These are phyloP conservation scores for Lemur catta DNA, from an alignment of 2,797 vertebrate genomes.

Conservation along the genomic window DNA sequence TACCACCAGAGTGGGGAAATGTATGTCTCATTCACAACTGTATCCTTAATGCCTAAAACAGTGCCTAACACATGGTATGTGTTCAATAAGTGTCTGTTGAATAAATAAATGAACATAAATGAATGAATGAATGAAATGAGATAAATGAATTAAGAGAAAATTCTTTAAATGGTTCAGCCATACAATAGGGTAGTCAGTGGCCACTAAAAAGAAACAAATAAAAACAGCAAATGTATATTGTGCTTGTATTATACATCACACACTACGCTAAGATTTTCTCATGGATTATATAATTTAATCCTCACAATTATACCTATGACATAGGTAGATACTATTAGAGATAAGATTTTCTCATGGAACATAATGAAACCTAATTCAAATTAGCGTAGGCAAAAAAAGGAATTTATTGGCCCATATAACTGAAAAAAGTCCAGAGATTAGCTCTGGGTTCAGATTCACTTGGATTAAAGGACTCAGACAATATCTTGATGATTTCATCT, in stretches of 20 bases:
- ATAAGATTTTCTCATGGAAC: constrained; percentile 4
- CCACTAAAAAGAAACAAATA: not conserved
- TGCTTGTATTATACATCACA: not conserved
- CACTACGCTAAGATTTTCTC: not conserved
- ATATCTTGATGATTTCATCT: not conserved
- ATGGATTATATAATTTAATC: not conserved
- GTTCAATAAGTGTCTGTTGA: not conserved
- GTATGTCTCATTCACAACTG: not conserved
- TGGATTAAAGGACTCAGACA: not conserved
- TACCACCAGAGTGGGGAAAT: not conserved
- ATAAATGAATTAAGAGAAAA: not conserved
- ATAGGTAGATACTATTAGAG: not conserved
- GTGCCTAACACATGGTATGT: not conserved
- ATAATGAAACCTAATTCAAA: not conserved
- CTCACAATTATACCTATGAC: not conserved
- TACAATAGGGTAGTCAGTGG: not conserved
- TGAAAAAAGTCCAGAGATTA: constrained; percentile 9
- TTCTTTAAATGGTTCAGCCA: not conserved
- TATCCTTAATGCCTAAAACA: not conserved
- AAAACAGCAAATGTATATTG: not conserved
- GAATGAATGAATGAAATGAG: not conserved
- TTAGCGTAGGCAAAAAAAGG: not conserved
- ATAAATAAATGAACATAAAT: not conserved
- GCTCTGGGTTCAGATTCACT: not conserved
- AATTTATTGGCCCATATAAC: not conserved